Conservation (phyloP, 2,113 vertebrate species). For the Eulemur macaco region DNA sequence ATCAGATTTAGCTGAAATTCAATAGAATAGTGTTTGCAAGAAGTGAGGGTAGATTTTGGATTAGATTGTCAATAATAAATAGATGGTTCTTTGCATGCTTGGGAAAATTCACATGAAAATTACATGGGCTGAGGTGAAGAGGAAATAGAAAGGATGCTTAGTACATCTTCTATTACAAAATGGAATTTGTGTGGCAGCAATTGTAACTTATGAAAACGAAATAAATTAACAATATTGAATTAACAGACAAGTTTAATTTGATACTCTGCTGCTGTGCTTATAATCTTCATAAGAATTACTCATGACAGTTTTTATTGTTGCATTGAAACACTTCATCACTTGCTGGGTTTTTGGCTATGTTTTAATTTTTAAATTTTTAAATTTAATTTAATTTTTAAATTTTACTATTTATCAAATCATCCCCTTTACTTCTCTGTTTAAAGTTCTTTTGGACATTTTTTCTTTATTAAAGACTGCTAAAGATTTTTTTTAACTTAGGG, state of each 20-base stretch:
- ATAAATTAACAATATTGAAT: not conserved
- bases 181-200: not conserved
- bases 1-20: not conserved
- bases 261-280: not conserved
- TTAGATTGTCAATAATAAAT: not conserved
- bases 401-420: not conserved
- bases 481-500: not conserved
- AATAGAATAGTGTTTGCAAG: not conserved
- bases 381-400: conserved; percentile 36
- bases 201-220: conserved; percentile 36
- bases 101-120: not conserved
- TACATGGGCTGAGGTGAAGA: not conserved
- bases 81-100: not conserved
- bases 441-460: not conserved
- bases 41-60: not conserved
- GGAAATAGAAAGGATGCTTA: not conserved
- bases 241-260: not conserved
- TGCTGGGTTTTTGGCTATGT: not conserved
- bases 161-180: not conserved
- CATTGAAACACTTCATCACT: not conserved
- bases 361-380: not conserved
- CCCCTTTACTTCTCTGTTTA: not conserved
- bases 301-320: conserved; percentile 5
- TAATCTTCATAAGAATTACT: not conserved
- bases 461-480: not conserved